Evolutionary conservation across 2,888 invertebrate genomes (phyloP).

Genomic region (Stenoptilia bipunctidactyla): DNA sequence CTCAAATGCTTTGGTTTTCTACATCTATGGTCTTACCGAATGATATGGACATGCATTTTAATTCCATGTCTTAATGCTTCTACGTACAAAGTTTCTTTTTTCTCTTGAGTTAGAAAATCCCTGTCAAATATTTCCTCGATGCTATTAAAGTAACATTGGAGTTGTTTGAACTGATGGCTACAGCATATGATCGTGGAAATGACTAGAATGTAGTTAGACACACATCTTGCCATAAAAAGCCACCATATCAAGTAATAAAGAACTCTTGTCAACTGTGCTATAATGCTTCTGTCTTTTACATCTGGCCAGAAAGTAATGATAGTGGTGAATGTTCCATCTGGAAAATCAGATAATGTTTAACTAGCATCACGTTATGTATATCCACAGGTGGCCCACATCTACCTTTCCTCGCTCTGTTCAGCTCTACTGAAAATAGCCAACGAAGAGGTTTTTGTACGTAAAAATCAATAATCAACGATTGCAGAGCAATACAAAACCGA

Average conservation of each 20-base stretch:
- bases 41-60: conserved; percentile 29
- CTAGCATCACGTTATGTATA: no score
- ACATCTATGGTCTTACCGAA: conserved; percentile 25
- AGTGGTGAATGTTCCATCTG: conserved; percentile 22
- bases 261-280: conserved; percentile 18
- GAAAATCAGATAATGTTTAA: no score
- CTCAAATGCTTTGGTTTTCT: background rate
- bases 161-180: conserved; percentile 31
- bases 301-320: conserved; percentile 29
- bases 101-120: conserved; percentile 18
- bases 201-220: conserved; percentile 20
- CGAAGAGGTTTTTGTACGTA: no score
- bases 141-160: conserved; percentile 32
- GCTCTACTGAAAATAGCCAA: no score
- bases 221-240: conserved; percentile 20
- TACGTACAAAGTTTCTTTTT: conserved; percentile 30
- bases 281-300: conserved; percentile 20
- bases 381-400: no score
- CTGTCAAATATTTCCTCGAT: conserved; percentile 26
- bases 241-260: conserved; percentile 23
- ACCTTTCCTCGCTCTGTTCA: no score
- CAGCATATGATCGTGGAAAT: conserved; percentile 21
- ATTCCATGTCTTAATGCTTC: conserved; percentile 31
- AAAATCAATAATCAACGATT: no score
- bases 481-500: no score